Evolutionary conservation across 2,888 invertebrate species (phyloP).

Genomic region (Rotaria sp.): DNA sequence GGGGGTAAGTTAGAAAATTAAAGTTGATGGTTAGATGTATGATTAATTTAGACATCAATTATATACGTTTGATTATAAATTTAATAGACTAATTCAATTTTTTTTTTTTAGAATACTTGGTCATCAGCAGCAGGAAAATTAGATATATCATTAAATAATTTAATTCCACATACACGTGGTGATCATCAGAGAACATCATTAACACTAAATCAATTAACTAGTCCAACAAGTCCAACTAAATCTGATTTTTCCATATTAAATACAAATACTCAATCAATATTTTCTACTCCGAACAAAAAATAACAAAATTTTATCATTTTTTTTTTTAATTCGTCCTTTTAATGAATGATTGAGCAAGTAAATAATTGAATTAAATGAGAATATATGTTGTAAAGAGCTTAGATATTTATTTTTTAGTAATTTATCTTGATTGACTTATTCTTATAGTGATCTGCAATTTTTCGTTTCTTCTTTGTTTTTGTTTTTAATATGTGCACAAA

Average conservation of each 20-base stretch:
- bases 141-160: conserved; percentile 13
- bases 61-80: no score
- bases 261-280: not conserved
- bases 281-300: not conserved
- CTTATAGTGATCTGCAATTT: not conserved
- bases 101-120: conserved; percentile 21
- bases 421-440: no score
- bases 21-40: no score
- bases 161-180: not conserved
- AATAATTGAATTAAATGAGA: not conserved
- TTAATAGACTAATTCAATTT: no score
- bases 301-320: not conserved
- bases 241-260: not conserved
- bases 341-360: not conserved
- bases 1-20: no score
- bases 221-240: not conserved
- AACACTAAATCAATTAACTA: not conserved
- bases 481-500: not conserved
- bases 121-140: not conserved
- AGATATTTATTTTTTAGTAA: no score
- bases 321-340: not conserved
- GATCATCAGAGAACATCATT: not conserved
- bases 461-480: not conserved
- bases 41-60: no score
- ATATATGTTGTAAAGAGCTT: not conserved